Base-by-base conservation (phyloP, 2,797 vertebrate genomes). In the Odontamblyopus lacepedii region DNA sequence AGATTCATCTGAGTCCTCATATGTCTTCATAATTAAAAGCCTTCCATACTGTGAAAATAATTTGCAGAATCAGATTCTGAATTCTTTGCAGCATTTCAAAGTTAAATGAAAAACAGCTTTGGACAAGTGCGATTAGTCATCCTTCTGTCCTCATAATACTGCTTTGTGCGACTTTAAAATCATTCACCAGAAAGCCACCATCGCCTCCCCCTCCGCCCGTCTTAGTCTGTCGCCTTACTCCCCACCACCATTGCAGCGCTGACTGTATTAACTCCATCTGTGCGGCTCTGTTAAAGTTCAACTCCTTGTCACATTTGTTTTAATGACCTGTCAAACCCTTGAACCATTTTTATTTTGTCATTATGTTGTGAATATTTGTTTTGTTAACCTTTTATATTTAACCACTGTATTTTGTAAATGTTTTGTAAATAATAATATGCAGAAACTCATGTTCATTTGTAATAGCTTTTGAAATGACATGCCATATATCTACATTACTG, bases 221-320 rank as follows among this genome's bases (percentile, higher is more conserved):
- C 75, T 70, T 83, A 76, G 74, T 30, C 13, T 85, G 72, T 75
- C 50, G 72, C 78, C 72, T 89, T 80, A 83, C 74, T 77, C 71
- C 75, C 69, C 23, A 38, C 67, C 81, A 76, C 74, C 85, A 75
- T 80, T 81, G 53, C 79, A 56, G 44, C 51, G 38, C 79, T 84
- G 80, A 83, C 79, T 85, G 78, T 72, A 82, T 91, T 93, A 91
- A 92, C 88, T 71, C 69, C 68, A 70, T 76, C 72, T 74, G 77
- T 79, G 81, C 85, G 73, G 67, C 76, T 82, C 69, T 83, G 82
- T 83, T 69, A 50, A 72, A 84, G 71, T 71, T 85, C 60, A 84
- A 67, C n/a, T 74, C 66, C 83, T 69, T 88, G 71, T 85, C 68
- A 69, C 84, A 30, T 80, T 76, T 72, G 67, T 79, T 3, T 78